Percentiles rank a stretch among this genome's conserved stretches.
These are phyloP conservation scores for Drosophila barbarae DNA, from an alignment of 2,888 invertebrate genomes.

Conservation along the genomic window DNA sequence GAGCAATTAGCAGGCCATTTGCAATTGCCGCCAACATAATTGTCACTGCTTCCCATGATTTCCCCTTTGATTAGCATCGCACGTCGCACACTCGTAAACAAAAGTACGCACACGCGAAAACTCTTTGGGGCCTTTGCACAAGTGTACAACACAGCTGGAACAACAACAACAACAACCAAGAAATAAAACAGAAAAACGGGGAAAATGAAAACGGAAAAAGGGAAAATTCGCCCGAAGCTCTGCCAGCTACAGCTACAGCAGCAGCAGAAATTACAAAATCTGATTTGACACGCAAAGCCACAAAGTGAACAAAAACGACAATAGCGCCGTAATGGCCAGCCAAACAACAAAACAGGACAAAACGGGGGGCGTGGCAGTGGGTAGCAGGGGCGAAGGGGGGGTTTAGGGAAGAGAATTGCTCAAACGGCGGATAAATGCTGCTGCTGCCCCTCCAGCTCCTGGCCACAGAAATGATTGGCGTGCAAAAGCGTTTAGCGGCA, in stretches of 20 bases:
- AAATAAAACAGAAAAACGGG: background rate
- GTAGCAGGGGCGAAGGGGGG: background rate
- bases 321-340: slow-evolving; percentile 5
- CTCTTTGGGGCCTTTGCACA: slow-evolving; percentile 1
- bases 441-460: background rate
- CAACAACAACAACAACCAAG: background rate
- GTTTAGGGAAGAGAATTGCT: slow-evolving; percentile 1
- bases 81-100: slow-evolving; percentile 18
- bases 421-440: background rate
- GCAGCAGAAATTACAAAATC: slow-evolving; percentile 56
- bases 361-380: slow-evolving; percentile 12
- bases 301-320: slow-evolving; percentile 28
- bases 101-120: slow-evolving; percentile 15
- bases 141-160: background rate
- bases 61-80: slow-evolving; percentile 50
- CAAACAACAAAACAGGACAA: slow-evolving; percentile 10
- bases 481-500: slow-evolving; percentile 40
- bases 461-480: slow-evolving; percentile 36
- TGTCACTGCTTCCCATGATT: slow-evolving; percentile 19
- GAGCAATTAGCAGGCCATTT: slow-evolving; percentile 63
- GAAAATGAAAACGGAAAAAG: slow-evolving; percentile 17
- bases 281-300: slow-evolving; percentile 67
- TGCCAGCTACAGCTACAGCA: slow-evolving; percentile 4
- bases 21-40: slow-evolving; percentile 47
- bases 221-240: slow-evolving; percentile 39